Base-by-base conservation (phyloP, 2,797 vertebrate genomes). In the Melanotaenia parkinsoni region DNA sequence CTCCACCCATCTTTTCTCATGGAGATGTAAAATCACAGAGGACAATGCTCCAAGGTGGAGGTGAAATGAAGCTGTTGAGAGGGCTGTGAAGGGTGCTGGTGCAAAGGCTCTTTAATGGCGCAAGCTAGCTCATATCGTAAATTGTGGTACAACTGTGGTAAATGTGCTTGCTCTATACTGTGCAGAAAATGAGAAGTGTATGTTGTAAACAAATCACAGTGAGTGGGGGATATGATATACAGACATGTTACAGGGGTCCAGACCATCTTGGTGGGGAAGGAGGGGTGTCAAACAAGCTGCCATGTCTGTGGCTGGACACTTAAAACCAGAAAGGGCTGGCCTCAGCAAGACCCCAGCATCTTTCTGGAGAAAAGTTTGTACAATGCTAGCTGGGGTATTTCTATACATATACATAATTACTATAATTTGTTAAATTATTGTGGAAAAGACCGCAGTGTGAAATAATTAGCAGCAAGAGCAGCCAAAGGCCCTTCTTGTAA, bases 1-100 rank as follows among this genome's bases (percentile, higher is more conserved):
- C 77, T 92, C 45, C 61, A 65, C 63, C 61, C 71, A 79, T 82
- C 40, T 74, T 82, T 89, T 92, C 90, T 91, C 86, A 90, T 69
- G 75, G 78, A 88, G 72, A 74, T 70, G 53, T 70, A 76, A 88
- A 79, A 91, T 89, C 81, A 88, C 86, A 76, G 38, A 12, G 32
- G 79, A 69, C 78, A 70, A 32, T 4, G 79, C 67, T 80, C 71
- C 51, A 70, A 67, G 60, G 74, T 72, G 76, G 79, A 88, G 86
- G 84, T 66, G 78, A 80, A 30, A 86, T 79, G 63, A 80, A 83
- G 74, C 81, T 63, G 77, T 87, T 73, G 56, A 58, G 40, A 61
- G 54, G 53, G 69, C 70, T 37, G 76, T 2, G 30, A 60, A 12
- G 67, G 74, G 65, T 10, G 32, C 51, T 32, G 37, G 66, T 38